These are phyloP conservation scores for Prunella strophiata DNA, from an alignment of 2,797 vertebrate genomes.

Conservation along the genomic window DNA sequence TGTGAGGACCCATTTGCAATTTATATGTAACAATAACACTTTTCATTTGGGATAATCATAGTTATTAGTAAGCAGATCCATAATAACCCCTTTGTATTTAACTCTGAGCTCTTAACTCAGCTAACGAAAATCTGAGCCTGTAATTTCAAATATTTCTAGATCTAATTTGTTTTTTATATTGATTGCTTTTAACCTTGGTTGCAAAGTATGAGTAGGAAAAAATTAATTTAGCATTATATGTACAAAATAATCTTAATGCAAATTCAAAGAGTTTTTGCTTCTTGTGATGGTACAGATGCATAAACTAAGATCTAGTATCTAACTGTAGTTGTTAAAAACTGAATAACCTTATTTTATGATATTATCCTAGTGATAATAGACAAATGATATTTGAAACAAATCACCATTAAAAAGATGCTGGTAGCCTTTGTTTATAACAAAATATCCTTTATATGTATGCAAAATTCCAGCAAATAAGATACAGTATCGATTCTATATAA, in stretches of 20 bases:
- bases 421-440: not conserved
- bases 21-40: slow-evolving; percentile 21
- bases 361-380: not conserved
- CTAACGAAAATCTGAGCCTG: not conserved
- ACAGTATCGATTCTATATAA: not conserved
- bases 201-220: not conserved
- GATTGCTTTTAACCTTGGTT: not conserved
- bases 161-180: not conserved
- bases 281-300: not conserved
- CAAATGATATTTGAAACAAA: not conserved
- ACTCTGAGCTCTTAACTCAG: not conserved
- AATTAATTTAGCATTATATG: not conserved
- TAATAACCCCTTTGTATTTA: slow-evolving; percentile 19
- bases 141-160: not conserved
- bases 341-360: not conserved
- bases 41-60: slow-evolving; percentile 13
- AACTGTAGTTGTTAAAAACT: not conserved
- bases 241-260: not conserved
- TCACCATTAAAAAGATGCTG: not conserved
- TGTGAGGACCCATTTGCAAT: not conserved
- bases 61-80: slow-evolving; percentile 29
- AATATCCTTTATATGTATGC: not conserved
- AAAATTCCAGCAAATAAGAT: not conserved
- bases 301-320: not conserved
- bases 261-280: not conserved